Evolutionary conservation across 2,797 vertebrate genomes (phyloP), one percentile per base, ranked within the genome.

Genomic region (Sebastes minor): DNA sequence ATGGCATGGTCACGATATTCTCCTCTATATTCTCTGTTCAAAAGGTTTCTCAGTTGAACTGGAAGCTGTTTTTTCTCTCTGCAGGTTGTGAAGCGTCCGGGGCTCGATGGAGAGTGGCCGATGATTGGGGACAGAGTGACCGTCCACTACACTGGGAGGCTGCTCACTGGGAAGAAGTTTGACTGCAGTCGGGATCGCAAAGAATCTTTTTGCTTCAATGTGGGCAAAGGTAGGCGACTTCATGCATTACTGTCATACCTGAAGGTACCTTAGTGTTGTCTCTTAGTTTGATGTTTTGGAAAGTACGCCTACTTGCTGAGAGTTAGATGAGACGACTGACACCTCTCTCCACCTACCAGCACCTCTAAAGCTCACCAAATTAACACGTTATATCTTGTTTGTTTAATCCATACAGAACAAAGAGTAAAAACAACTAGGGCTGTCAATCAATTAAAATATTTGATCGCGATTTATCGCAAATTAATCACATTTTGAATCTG

Each of bases 81-180:
- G 61, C 88, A 99, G 98, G 88, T 99, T 87, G 93, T 99, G 77
- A 98, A 96, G 81, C 89, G 89, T 32, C 93, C 90, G 4, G 98
- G 98, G 2, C 86, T 79, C 1, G 94, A 95, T 75, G 96, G 96
- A 20, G 97, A 97, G 57, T 91, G 38, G 20, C 98, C 98, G 9
- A 99, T 99, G 97, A 97, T 98, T 0, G 98, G 98, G 69, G 98
- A 99, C 95, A 98, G 93, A 91, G 97, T 99, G 78, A 97, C 94
- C 0, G 97, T 99, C 80, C 98, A 99, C 92, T 99, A 99, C 95
- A 98, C 96, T 71, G 98, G 98, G 71, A 97, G 93, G 86, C 71
- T 99, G 85, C 94, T 97, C 82, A 97, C 92, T 2, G 98, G 98
- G 27, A 97, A 97, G 91, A 98, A 96, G 80, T 99, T 99, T 68